A percentile compares a stretch with the other conserved stretches of the same genome.
These are phyloP conservation scores for Rhynchophorus ferrugineus DNA, from an alignment of 1,140 invertebrate genomes.

Conservation along the genomic window DNA sequence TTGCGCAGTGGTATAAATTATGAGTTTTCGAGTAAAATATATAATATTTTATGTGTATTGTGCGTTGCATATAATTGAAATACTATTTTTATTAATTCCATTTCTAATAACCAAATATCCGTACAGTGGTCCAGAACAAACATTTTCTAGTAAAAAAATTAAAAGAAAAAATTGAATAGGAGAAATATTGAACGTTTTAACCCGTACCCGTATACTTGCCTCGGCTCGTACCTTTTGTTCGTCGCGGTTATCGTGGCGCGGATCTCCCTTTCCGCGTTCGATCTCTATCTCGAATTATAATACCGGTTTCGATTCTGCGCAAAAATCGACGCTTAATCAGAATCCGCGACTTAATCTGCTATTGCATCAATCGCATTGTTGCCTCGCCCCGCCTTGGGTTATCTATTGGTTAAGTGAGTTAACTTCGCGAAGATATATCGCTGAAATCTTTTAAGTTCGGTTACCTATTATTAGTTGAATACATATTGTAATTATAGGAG, in stretches of 20 bases:
- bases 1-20: no score
- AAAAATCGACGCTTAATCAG: slow-evolving; percentile 14
- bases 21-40: no score
- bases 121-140: no score
- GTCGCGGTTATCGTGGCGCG: neutral
- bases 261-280: slow-evolving; percentile 15
- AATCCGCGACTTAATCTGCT: slow-evolving; percentile 22
- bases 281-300: slow-evolving; percentile 15
- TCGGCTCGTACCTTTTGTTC: no score
- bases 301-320: slow-evolving; percentile 4
- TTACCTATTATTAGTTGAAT: slow-evolving; percentile 21
- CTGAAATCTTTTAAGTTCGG: slow-evolving; percentile 10
- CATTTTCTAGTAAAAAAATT: no score
- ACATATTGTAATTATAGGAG: slow-evolving; percentile 18
- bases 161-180: no score
- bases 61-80: no score
- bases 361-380: slow-evolving; percentile 25
- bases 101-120: no score
- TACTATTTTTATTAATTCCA: no score
- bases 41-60: no score
- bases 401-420: slow-evolving; percentile 9
- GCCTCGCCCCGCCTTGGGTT: slow-evolving; percentile 16
- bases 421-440: neutral
- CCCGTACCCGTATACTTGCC: no score
- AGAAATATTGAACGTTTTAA: no score